These are phyloP conservation scores for Passer montanus DNA, from an alignment of 2,113 vertebrate genomes.

Conservation along the genomic window DNA sequence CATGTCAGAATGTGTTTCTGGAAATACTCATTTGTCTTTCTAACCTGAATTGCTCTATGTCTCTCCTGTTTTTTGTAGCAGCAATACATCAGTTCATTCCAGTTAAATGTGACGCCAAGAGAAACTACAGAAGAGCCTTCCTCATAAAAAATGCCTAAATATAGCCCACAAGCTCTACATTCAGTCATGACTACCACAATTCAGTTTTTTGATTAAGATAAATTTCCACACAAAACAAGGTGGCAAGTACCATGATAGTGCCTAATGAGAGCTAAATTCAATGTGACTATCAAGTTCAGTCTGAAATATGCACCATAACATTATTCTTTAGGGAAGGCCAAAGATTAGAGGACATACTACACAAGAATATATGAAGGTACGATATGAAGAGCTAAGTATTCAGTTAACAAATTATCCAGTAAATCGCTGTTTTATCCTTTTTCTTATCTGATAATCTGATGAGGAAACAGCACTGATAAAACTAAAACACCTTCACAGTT, in stretches of 20 bases:
- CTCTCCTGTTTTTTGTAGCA: background rate
- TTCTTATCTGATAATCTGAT: background rate
- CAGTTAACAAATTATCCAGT: background rate
- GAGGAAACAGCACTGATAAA: background rate
- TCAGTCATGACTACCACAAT: background rate
- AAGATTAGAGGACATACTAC: background rate
- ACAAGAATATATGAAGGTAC: background rate
- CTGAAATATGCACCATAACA: background rate
- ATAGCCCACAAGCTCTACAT: background rate
- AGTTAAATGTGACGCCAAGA: background rate
- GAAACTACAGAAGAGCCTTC: background rate
- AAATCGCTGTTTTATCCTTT: background rate
- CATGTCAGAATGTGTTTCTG: background rate
- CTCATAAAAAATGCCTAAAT: background rate
- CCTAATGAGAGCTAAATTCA: background rate
- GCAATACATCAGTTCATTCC: background rate
- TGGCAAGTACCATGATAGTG: background rate
- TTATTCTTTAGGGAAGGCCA: background rate
- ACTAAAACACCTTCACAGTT: background rate
- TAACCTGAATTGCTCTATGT: background rate
- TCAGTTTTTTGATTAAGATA: background rate
- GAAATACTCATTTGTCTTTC: background rate
- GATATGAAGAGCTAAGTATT: background rate
- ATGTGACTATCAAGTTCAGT: background rate
- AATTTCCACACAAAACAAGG: background rate